A percentile compares a stretch with the other conserved stretches of the same genome.
Evolutionary conservation across 1,140 invertebrate species (phyloP).

Genomic region (Sycophaga agraensis): DNA sequence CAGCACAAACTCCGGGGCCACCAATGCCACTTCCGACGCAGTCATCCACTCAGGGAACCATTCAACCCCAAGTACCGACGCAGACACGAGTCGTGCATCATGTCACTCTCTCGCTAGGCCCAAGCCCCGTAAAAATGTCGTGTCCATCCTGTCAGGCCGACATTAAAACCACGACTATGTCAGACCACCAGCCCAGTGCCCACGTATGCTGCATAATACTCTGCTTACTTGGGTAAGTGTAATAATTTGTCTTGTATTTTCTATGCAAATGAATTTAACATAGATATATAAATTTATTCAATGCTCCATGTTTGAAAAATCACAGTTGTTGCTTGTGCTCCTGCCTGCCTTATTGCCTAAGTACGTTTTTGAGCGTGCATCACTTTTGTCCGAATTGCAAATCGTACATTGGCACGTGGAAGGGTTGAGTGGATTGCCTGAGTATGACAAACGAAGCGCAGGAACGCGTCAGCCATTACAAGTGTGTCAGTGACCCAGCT

Average conservation of each 20-base stretch:
- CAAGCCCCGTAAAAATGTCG: conserved; percentile 43
- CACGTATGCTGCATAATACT: conserved; percentile 54
- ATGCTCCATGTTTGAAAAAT: conserved; percentile 23
- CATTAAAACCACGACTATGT: conserved; percentile 53
- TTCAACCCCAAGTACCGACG: conserved; percentile 27
- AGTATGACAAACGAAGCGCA: neutral
- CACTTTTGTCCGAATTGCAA: conserved; percentile 59
- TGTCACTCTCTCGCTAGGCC: conserved; percentile 37
- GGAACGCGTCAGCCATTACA: neutral
- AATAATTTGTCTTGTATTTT: no score
- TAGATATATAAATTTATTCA: no score
- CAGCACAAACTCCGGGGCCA: conserved; percentile 27
- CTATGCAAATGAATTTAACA: no score
- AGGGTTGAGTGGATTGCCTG: conserved; percentile 42
- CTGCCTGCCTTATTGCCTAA: conserved; percentile 59
- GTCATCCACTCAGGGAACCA: conserved; percentile 28
- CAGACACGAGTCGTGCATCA: conserved; percentile 45
- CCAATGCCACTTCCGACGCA: conserved; percentile 36
- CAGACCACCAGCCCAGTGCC: conserved; percentile 52
- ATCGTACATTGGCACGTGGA: conserved; percentile 56
- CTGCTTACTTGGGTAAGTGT: conserved; percentile 51
- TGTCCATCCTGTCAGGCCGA: conserved; percentile 50
- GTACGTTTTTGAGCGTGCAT: conserved; percentile 54
- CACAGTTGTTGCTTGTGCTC: conserved; percentile 58
- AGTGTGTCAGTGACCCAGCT: neutral